Conservation (phyloP, 2,888 invertebrate species). For the Microctonus brassicae region DNA sequence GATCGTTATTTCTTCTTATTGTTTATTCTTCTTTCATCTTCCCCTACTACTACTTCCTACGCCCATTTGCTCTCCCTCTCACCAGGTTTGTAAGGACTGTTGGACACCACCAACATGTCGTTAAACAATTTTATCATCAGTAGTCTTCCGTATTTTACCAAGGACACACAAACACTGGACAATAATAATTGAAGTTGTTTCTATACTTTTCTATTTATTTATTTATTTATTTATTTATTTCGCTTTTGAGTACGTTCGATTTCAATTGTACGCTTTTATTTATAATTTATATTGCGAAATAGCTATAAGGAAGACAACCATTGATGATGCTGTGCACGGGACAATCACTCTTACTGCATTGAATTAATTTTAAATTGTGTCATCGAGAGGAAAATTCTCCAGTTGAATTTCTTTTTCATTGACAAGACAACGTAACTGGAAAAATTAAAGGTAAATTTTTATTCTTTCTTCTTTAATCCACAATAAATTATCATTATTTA, state of each 20-base stretch:
- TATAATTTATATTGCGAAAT: slow-evolving; percentile 8
- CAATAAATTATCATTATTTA: no score
- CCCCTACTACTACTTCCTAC: slow-evolving; percentile 19
- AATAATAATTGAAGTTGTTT: neutral
- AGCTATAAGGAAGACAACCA: neutral
- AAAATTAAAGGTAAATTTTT: slow-evolving; percentile 12
- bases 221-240: neutral
- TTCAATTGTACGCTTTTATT: slow-evolving; percentile 11
- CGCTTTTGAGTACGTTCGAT: neutral
- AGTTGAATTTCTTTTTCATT: neutral
- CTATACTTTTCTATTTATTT: neutral
- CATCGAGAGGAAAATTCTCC: neutral
- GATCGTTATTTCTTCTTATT: neutral
- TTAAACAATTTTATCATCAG: slow-evolving; percentile 14
- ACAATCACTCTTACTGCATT: neutral
- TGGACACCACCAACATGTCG: slow-evolving; percentile 2
- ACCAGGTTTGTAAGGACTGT: slow-evolving; percentile 12
- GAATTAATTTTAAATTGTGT: neutral
- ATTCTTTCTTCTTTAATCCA: neutral
- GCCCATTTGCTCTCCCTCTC: slow-evolving; percentile 28
- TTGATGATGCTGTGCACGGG: neutral
- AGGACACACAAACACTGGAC: slow-evolving; percentile 5
- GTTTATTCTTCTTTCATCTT: slow-evolving; percentile 13
- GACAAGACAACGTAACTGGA: neutral
- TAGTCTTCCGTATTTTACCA: slow-evolving; percentile 20